Conservation (phyloP, 2,888 invertebrate genomes). For the Stenichneumon culpator region DNA sequence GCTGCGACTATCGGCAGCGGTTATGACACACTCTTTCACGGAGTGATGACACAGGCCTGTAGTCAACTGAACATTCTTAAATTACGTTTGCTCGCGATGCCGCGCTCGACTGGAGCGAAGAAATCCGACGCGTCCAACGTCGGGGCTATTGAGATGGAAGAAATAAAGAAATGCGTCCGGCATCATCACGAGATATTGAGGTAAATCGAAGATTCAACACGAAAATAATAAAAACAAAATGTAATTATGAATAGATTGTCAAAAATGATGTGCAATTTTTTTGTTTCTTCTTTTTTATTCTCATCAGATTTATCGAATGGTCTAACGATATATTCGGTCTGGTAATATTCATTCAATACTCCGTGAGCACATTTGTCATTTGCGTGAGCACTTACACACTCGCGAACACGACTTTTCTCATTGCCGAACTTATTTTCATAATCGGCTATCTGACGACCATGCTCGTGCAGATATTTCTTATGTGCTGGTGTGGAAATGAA, state of each 20-base stretch:
- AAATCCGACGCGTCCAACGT: neutral
- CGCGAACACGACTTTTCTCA: constrained; percentile 58
- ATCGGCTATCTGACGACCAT: constrained; percentile 62
- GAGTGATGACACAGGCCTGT: constrained; percentile 57
- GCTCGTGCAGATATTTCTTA: constrained; percentile 74
- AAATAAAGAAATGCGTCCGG: constrained; percentile 45
- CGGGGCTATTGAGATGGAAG: constrained; percentile 21
- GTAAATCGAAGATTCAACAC: constrained; percentile 20
- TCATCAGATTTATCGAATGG: constrained; percentile 42
- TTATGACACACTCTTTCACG: constrained; percentile 52
- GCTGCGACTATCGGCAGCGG: constrained; percentile 43
- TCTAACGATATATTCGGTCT: constrained; percentile 65
- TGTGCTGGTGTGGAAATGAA: constrained; percentile 78
- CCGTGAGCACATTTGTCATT: constrained; percentile 65
- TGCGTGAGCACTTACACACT: constrained; percentile 66
- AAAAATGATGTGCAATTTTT: neutral
- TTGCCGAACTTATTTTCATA: constrained; percentile 57
- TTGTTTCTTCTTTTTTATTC: too few species aligned
- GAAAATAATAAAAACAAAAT: neutral
- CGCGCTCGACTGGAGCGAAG: constrained; percentile 12
- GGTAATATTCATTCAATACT: constrained; percentile 67
- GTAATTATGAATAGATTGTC: neutral
- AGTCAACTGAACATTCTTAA: constrained; percentile 61
- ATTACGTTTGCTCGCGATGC: constrained; percentile 49
- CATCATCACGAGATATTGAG: constrained; percentile 62